Conservation (phyloP, 2,797 vertebrate genomes). For the Champsocephalus esox region DNA sequence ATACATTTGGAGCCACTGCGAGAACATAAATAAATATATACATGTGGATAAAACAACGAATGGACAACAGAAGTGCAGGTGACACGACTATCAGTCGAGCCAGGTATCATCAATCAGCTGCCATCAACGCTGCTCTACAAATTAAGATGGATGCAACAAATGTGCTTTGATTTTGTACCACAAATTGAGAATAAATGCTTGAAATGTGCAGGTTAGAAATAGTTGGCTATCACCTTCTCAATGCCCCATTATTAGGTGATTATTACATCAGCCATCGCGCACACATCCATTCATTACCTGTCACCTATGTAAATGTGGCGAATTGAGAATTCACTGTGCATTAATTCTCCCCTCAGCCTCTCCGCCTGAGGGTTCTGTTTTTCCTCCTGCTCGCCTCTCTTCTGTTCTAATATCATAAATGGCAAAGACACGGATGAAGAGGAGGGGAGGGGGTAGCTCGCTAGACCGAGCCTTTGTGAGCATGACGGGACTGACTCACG, state of each 20-base stretch:
- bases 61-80: conserved; percentile 21
- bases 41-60: conserved; percentile 21
- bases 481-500: conserved; percentile 70
- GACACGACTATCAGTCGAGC: conserved; percentile 64
- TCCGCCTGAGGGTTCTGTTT: conserved; percentile 17
- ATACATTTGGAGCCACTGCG: conserved; percentile 1
- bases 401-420: conserved; percentile 63
- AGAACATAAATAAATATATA: neutral
- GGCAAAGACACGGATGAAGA: conserved; percentile 38
- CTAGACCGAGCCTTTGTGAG: conserved; percentile 71
- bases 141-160: conserved; percentile 67
- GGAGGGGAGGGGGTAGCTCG: conserved; percentile 44
- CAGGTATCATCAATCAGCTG: conserved; percentile 62
- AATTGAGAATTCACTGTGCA: conserved; percentile 46
- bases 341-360: conserved; percentile 14
- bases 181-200: conserved; percentile 50
- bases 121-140: conserved; percentile 37
- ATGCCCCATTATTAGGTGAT: conserved; percentile 26
- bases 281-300: conserved; percentile 50
- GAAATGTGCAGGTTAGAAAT: conserved; percentile 42
- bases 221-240: conserved; percentile 40
- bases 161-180: conserved; percentile 48
- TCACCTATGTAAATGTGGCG: conserved; percentile 38
- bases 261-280: conserved; percentile 16
- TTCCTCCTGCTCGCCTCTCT: conserved; percentile 30